Evolutionary conservation across 1,140 invertebrate genomes (phyloP), one percentile per base, ranked within the genome.

Genomic region (Ganaspis sp.): DNA sequence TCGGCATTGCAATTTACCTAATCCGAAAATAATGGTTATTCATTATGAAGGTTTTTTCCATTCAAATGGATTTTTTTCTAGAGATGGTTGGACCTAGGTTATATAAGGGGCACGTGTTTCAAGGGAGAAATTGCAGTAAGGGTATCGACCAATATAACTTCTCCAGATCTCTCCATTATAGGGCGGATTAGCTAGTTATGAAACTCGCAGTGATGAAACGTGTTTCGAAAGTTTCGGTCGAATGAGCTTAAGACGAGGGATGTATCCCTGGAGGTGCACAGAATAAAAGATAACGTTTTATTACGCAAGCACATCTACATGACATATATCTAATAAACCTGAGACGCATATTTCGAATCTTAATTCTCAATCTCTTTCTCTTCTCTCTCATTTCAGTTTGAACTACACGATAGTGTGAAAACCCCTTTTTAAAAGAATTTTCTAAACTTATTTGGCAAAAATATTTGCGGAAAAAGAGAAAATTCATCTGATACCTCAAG

Each of bases 121-220:
- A 70, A 75, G 74, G 54, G 74, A 70, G 76, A 73, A 78, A 69
- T 77, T 72, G 76, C 74, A 78, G 54, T 21, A 21, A 40, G 29
- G 26, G 74, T 45, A 69, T 40, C 58, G 72, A 42, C 54, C 74
- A 53, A 71, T 75, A 77, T 77, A 87, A 83, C 84, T 84, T 81
- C 83, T 77, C 70, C 79, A 87, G 87, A 90, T 89, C 85, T 87
- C 87, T 87, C 83, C 88, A 89, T 89, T 89, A 89, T 85, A 79
- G 81, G 79, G 74, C 75, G 86, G 88, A 89, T 89, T 90, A 89
- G 86, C 85, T 88, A 85, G 86, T 88, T 89, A 87, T 87, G 86
- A 87, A 89, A 88, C 87, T 89, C 83, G 76, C 82, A 53, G 74
- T 84, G 87, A 88, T 84, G 83, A 88, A 88, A 82, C 84, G 78